Conservation (phyloP, 37 sponge, comb jelly and placozoan species). For the Aplysina aerophoba region DNA sequence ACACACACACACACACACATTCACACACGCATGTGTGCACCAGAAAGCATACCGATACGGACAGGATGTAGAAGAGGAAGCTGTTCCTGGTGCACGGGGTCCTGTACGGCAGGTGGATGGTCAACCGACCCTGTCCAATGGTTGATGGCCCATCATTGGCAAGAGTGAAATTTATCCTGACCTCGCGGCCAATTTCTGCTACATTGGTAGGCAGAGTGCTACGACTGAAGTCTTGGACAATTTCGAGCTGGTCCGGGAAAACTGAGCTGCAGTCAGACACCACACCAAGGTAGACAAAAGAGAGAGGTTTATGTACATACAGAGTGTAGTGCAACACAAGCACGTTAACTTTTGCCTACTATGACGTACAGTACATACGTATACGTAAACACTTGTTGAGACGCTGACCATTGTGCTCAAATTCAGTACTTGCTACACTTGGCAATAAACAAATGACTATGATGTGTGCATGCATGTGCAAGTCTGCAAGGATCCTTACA, state of each 20-base stretch:
- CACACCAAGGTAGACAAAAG: no score
- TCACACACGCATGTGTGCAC: no score
- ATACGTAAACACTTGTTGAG: no score
- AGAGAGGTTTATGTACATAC: no score
- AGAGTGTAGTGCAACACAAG: no score
- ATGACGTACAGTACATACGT: no score
- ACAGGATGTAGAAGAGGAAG: background rate
- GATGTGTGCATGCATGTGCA: background rate
- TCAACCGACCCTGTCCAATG: background rate
- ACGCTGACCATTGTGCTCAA: no score
- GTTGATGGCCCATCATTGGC: constrained; percentile 11
- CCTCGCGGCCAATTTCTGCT: background rate
- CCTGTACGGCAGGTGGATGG: background rate
- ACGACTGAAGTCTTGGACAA: background rate
- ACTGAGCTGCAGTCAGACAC: background rate
- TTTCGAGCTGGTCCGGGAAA: background rate
- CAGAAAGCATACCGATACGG: background rate
- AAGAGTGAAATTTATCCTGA: constrained; percentile 10
- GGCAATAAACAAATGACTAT: no score
- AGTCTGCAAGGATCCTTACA: background rate
- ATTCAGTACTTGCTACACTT: no score
- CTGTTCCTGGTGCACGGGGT: constrained; percentile 5
- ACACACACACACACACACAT: no score
- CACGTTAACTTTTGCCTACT: no score
- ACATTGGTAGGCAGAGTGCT: background rate